Conservation (phyloP, 2,113 vertebrate species). For the Oreochromis tanganicae region DNA sequence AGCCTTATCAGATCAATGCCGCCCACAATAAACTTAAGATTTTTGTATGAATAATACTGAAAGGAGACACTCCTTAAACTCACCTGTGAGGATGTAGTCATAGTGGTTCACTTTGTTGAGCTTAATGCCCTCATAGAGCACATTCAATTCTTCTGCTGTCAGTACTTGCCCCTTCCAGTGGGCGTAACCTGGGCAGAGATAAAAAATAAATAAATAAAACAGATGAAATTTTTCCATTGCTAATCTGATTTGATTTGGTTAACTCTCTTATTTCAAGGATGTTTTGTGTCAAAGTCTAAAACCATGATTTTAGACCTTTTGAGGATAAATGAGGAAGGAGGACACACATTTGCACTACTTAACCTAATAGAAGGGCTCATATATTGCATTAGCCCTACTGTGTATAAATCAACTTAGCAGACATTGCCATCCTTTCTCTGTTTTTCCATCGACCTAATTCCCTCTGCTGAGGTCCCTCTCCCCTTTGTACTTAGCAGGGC, state of each 20-base stretch:
- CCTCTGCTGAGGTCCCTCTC: background rate
- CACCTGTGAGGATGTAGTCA: conserved; percentile 95
- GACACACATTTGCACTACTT: background rate
- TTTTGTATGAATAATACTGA: background rate
- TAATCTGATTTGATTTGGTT: background rate
- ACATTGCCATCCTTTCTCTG: background rate
- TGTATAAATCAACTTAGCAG: background rate
- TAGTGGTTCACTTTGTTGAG: conserved; percentile 87
- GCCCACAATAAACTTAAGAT: background rate
- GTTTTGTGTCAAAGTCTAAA: background rate
- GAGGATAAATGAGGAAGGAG: background rate
- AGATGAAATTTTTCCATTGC: background rate
- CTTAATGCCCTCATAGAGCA: conserved; percentile 89
- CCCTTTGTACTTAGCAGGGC: conserved; percentile 13
- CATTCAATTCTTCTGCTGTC: conserved; percentile 85
- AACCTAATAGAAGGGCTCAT: background rate
- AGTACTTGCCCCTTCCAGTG: conserved; percentile 96
- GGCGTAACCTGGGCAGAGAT: conserved; percentile 76
- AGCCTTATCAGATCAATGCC: background rate
- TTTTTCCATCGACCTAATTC: background rate
- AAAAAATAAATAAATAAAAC: background rate
- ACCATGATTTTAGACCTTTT: background rate
- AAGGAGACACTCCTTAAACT: background rate
- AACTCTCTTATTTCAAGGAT: background rate
- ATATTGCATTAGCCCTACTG: background rate